phyloP scores from a whole-genome alignment of 2,113 vertebrate genomes.

The Cyanistes caeruleus region DNA sequence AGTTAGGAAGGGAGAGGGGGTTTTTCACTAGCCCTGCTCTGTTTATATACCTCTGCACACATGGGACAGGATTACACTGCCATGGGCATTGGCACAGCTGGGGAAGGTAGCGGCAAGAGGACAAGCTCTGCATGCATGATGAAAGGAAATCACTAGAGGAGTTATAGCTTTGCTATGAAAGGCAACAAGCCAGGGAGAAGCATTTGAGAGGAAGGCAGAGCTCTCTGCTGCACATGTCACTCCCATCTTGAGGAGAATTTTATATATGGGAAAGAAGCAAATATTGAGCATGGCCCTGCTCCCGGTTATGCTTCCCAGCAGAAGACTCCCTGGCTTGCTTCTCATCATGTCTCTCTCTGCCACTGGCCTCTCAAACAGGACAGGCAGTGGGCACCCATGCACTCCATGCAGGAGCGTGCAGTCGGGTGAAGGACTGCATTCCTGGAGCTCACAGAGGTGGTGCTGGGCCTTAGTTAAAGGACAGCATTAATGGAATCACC shows the following conservation, averaged over 20 bases:
- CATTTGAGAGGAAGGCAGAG: background rate
- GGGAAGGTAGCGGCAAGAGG: background rate
- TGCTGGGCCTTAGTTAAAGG: background rate
- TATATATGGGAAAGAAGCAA: background rate
- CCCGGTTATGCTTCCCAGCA: background rate
- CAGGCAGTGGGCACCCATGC: background rate
- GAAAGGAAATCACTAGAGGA: background rate
- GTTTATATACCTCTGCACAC: background rate
- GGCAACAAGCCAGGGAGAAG: background rate
- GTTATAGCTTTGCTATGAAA: background rate
- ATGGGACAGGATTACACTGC: background rate
- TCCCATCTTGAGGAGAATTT: background rate
- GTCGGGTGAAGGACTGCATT: background rate
- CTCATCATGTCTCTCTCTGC: background rate
- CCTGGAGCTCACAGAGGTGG: background rate
- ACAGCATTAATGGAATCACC: background rate
- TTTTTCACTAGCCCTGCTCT: background rate
- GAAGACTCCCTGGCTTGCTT: background rate
- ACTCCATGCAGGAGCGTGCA: rapidly evolving
- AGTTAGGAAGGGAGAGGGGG: background rate
- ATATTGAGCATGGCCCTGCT: background rate
- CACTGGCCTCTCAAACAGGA: rapidly evolving
- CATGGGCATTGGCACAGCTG: background rate
- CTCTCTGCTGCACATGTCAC: background rate
- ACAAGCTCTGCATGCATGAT: background rate